Base-by-base conservation (phyloP, 2,797 vertebrate species). In the Perodicticus potto region DNA sequence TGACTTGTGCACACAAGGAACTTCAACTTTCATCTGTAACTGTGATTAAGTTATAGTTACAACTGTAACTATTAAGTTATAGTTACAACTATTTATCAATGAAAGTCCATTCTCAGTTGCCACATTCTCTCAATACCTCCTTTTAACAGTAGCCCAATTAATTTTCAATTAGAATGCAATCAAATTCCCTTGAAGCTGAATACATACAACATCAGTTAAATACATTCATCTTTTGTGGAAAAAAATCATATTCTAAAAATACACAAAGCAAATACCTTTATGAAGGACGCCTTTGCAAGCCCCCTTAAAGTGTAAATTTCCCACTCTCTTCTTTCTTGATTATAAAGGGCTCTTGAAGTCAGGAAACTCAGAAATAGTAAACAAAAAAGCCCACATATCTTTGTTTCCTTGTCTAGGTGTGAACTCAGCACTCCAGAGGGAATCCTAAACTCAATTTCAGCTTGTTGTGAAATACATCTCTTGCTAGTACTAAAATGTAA, bases 171-270 rank as follows among this genome's bases (percentile, higher is more conserved):
- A 82, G 81, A 94, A 55, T 34, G 69, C 20, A 94, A 22, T 61
- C 73, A 45, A 81, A 25, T 2, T 8, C 0, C 22, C 37, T 29
- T 78, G 27, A 88, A 92, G 45, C 5, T 19, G 32, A 85, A 87
- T 59, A 76, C 3, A 61, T 69, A 91, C 29, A 83, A 20, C 23
- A 78, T 77, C 37, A 88, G 14, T 77, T 67, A 91, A 88, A 81
- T 72, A 45, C 8, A 91, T 34, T 37, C 17, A 74, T 37, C 4
- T 45, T 93, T 74, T 65, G 12, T 63, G 73, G 55, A 93, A 72
- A 89, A 23, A 74, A 78, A 81, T n/a, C 40, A 89, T 13, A 72
- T 81, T 90, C 49, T 78, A 65, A 63, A 88, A 83, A 73, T 34
- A 92, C 2, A 72, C 22, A 57, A 95, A 96, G 37, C 22, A 86